phyloP scores from a whole-genome alignment of 2,113 vertebrate species.

The Rousettus leschenaultii region DNA sequence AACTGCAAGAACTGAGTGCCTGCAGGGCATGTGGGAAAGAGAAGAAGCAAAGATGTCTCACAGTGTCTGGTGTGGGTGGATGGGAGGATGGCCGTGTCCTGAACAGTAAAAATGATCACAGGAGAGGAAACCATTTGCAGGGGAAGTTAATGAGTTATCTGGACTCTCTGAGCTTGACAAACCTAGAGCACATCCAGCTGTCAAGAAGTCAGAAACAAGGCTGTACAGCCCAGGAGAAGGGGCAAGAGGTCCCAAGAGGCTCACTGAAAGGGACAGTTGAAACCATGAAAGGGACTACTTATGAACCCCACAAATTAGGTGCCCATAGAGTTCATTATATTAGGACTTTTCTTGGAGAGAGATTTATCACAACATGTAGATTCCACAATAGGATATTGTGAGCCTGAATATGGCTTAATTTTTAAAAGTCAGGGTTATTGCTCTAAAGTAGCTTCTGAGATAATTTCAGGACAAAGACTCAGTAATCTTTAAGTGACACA shows the following conservation, averaged over 20 bases:
- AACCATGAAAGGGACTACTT: neutral
- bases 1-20: neutral
- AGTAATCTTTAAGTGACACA: neutral
- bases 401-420: neutral
- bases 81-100: neutral
- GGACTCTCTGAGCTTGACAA: neutral
- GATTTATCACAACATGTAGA: neutral
- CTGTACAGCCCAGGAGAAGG: neutral
- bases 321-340: neutral
- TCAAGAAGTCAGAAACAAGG: neutral
- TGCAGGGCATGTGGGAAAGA: neutral
- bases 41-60: neutral
- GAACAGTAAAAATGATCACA: neutral
- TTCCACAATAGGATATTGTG: neutral
- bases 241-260: neutral
- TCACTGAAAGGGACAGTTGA: neutral
- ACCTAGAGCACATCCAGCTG: neutral
- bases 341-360: neutral
- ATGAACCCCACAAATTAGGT: neutral
- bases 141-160: neutral
- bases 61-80: fast-evolving
- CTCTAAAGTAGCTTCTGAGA: neutral
- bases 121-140: neutral
- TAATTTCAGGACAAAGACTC: neutral
- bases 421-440: neutral